Evolutionary conservation across 1,140 invertebrate genomes (phyloP), one percentile per base, ranked within the genome.

Genomic region (Drosophila grimshawi): DNA sequence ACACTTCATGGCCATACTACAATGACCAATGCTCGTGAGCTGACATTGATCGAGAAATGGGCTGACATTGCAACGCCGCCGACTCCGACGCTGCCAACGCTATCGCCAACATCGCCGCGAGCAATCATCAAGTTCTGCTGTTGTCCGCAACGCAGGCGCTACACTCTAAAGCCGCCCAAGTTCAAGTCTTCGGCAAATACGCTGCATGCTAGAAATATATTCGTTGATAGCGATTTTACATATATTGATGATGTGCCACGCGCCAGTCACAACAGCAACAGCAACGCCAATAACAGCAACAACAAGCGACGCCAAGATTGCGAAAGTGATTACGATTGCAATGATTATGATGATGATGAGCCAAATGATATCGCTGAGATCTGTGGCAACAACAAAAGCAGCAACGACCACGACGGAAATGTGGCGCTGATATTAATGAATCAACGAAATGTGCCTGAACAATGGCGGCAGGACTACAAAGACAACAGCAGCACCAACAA

Each of bases 1-100:
- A 83, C 66, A 68, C 79, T 92, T 74, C 81, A 92, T 92, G 91
- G 91, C 81, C 69, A 80, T 92, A 81, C 74, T 53, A 91, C 85
- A 86, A 92, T 92, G 91, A 89, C 90, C 79, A 91, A 89, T 89
- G 90, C 80, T 89, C 90, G 88, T 70, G 91, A 92, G 71, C 72
- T 92, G 81, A 80, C 90, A 80, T 86, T 92, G 76, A 79, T 92
- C 62, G 86, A 91, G 77, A 92, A 92, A 92, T 92, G 91, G 90
- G 77, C 90, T 85, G 90, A 92, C 71, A 90, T 88, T 81, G 90
- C 90, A 66, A 88, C 86, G 78, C 90, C 83, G 73, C 74, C 82
- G 81, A 91, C 85, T 64, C 85, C 81, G 68, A 68, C 86, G 62
- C 55, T 86, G 75, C 81, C 80, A 59, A 71, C 80, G 29, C 56